Conservation (phyloP, 2,888 invertebrate species). For the Ophioninae sp. region DNA sequence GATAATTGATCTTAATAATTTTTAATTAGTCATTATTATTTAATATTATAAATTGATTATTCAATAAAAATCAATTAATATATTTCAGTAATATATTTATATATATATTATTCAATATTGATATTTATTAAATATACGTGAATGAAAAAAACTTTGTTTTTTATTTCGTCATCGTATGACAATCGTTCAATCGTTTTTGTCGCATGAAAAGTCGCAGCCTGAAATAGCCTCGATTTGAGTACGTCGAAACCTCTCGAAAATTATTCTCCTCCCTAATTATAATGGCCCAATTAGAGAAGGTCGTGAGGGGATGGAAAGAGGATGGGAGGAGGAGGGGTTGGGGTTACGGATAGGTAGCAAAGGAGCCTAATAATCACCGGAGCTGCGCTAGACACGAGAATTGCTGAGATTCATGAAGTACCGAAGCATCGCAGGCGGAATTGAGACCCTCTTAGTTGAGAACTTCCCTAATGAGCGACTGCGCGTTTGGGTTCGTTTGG, state of each 20-base stretch:
- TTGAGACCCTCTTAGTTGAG: constrained; percentile 33
- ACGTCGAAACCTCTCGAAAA: not conserved
- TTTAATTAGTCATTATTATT: too few species aligned
- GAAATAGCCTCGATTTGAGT: not conserved
- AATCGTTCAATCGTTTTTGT: not conserved
- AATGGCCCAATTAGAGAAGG: constrained; percentile 28
- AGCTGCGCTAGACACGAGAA: constrained; percentile 31
- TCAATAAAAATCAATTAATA: too few species aligned
- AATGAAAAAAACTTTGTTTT: too few species aligned
- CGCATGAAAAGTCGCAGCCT: not conserved
- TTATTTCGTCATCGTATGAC: too few species aligned
- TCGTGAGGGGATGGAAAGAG: not conserved
- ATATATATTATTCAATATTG: too few species aligned
- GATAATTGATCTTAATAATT: too few species aligned
- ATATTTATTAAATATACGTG: too few species aligned
- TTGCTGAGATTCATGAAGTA: constrained; percentile 41
- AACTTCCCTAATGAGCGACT: constrained; percentile 42
- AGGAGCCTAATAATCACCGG: constrained; percentile 18
- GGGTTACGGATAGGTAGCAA: not conserved
- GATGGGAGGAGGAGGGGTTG: not conserved
- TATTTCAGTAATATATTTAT: too few species aligned
- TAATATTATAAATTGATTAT: too few species aligned
- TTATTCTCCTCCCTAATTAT: constrained; percentile 39
- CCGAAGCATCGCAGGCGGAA: constrained; percentile 26
- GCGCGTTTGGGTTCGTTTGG: constrained; percentile 5